Evolutionary conservation across 2,797 vertebrate genomes (phyloP), one percentile per base, ranked within the genome.

Genomic region (Dicrostonyx torquatus): DNA sequence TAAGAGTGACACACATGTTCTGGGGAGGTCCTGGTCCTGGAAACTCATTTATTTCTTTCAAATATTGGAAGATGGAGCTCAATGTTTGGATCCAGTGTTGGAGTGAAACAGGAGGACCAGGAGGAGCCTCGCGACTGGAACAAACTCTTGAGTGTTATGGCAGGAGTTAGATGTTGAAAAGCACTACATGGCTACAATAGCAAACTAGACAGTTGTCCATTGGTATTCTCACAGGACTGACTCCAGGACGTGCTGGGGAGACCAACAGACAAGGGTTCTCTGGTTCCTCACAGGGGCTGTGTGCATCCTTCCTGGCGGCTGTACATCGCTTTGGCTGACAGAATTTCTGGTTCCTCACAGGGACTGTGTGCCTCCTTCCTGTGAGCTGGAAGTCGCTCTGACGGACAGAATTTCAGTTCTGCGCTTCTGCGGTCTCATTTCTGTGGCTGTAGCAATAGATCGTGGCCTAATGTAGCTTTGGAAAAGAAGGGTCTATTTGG

Each of bases 141-240:
- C 1, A 1, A 6, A 78, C 13, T 64, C 20, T 22, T 50, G 20
- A 66, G 2, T 62, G 31, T 86, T 40, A 15, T 31, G 37, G 79
- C 37, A 40, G 53, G 40, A 90, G 22, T 48, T 37, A 11, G 48
- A 6, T 62, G 20, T 26, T 12, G 10, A 22, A 12, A 22, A 18
- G 1, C 29, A 64, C 12, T 3, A 37, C 26, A n/a, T 26, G 50
- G n/a, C 37, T 34, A 11, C 29, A 5, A 0, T 6, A 34, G 31
- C 29, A 85, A 73, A 24, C 17, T 53, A 8, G 40, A 77, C n/a
- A 7, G 10, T 1, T 26, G 17, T 20, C 13, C 12, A 12, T 50
- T 7, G 4, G 14, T 62, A 24, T 53, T 37, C 11, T 20, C 37
- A 50, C 40, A 15, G 26, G 29, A 40, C 0, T 37, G 55, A 31